These are phyloP conservation scores for Agrypnia vestita DNA, from an alignment of 1,140 invertebrate species.

Conservation along the genomic window DNA sequence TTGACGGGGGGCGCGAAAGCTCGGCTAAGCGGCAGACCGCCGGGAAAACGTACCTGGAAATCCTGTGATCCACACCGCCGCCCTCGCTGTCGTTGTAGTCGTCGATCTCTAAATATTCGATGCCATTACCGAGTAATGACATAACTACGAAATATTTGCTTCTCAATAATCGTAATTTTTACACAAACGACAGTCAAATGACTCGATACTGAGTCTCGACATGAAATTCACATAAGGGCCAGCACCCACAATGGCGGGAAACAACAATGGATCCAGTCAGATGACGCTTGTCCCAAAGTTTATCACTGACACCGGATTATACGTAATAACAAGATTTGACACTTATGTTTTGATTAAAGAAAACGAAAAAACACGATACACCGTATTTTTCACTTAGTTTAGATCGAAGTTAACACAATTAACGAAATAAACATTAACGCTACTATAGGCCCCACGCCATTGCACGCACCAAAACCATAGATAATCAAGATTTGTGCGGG, in stretches of 20 bases:
- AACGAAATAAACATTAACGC: conserved; percentile 51
- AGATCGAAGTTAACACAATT: conserved; percentile 47
- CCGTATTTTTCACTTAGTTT: conserved; percentile 40
- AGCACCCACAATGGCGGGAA: conserved; percentile 73
- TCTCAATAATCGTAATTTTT: conserved; percentile 52
- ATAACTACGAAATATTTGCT: conserved; percentile 64
- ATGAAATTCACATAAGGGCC: conserved; percentile 61
- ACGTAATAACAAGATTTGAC: conserved; percentile 13
- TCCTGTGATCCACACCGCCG: conserved; percentile 71
- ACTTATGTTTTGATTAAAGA: conserved; percentile 22
- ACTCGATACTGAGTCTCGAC: conserved; percentile 39
- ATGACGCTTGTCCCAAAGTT: conserved; percentile 66
- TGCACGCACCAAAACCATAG: conserved; percentile 49
- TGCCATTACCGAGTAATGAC: conserved; percentile 73
- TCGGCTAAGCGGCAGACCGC: conserved; percentile 24
- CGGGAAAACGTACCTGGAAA: conserved; percentile 66
- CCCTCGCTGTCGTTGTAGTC: conserved; percentile 72
- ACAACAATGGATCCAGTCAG: conserved; percentile 73
- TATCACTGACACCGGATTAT: conserved; percentile 38
- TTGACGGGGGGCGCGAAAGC: not conserved
- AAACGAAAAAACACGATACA: conserved; percentile 31
- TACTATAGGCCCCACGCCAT: conserved; percentile 48
- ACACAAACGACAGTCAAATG: conserved; percentile 47
- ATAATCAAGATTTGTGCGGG: not conserved
- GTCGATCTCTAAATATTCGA: conserved; percentile 72